These are phyloP conservation scores for Sycon ciliatum DNA, from an alignment of 37 sponge, comb jelly and placozoan species.

Conservation along the genomic window DNA sequence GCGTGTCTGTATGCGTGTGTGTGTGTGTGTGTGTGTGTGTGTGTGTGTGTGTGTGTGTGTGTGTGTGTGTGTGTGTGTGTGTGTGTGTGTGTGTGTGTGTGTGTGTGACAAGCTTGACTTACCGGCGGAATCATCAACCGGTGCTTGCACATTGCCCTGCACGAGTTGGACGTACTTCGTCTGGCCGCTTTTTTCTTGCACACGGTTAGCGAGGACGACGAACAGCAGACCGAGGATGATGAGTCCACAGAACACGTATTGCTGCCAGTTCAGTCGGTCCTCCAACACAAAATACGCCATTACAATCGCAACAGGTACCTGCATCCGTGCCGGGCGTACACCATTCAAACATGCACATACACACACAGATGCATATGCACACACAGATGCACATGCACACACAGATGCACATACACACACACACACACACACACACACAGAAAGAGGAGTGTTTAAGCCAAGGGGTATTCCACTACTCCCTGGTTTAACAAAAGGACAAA, in stretches of 20 bases:
- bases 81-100: too few species aligned
- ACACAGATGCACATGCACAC: too few species aligned
- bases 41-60: too few species aligned
- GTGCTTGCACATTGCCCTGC: too few species aligned
- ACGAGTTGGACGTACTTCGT: background rate
- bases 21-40: too few species aligned
- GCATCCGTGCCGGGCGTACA: background rate
- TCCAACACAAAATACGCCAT: conserved; percentile 12
- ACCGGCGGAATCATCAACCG: too few species aligned
- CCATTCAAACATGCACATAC: background rate
- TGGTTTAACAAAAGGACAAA: conserved; percentile 20
- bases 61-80: too few species aligned
- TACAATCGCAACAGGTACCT: conserved; percentile 24
- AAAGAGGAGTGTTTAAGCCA: background rate
- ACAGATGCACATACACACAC: too few species aligned
- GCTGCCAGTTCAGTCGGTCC: conserved; percentile 22
- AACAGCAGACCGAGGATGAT: conserved; percentile 53
- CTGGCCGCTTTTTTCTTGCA: background rate
- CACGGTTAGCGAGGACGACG: conserved; percentile 40
- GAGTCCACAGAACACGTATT: conserved; percentile 63
- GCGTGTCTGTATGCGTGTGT: too few species aligned
- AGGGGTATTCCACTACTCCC: background rate
- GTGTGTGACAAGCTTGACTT: too few species aligned
- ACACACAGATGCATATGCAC: too few species aligned
- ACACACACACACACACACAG: too few species aligned